A percentile compares a stretch with the other conserved stretches of the same genome.
phyloP scores from a whole-genome alignment of 2,888 invertebrate species.

The Drosophila formosana region DNA sequence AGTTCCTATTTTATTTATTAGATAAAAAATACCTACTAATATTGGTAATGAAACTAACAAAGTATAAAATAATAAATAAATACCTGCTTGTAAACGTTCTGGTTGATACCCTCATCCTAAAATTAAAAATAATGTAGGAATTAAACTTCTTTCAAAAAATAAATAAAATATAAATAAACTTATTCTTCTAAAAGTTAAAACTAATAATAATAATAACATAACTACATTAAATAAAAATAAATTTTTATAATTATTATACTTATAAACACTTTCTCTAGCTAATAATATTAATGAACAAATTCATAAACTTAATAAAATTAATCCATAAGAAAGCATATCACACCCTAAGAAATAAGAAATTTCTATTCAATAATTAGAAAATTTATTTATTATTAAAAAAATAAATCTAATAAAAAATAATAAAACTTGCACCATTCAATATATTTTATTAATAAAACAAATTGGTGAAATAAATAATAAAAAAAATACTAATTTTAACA shows the following conservation, averaged over 20 bases:
- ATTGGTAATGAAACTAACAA: conserved; percentile 88
- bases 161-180: conserved; percentile 39
- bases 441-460: conserved; percentile 86
- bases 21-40: conserved; percentile 78
- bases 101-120: conserved; percentile 89
- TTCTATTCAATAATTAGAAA: conserved; percentile 42
- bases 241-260: conserved; percentile 84
- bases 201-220: conserved; percentile 87
- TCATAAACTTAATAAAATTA: conserved; percentile 87
- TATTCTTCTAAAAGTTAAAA: conserved; percentile 42
- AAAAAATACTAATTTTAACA: conserved; percentile 87
- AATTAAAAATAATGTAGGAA: conserved; percentile 89
- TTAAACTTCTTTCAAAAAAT: conserved; percentile 87
- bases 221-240: conserved; percentile 86
- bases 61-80: conserved; percentile 90
- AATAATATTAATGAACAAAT: conserved; percentile 88
- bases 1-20: conserved; percentile 82
- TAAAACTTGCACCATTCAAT: conserved; percentile 86
- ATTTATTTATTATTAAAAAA: conserved; percentile 84
- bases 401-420: conserved; percentile 86
- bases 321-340: conserved; percentile 87
- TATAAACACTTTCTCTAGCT: conserved; percentile 84
- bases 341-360: conserved; percentile 82
- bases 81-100: conserved; percentile 88
- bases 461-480: conserved; percentile 86